Conservation (phyloP, 2,888 invertebrate genomes). For the Megalurothrips usitatus region DNA sequence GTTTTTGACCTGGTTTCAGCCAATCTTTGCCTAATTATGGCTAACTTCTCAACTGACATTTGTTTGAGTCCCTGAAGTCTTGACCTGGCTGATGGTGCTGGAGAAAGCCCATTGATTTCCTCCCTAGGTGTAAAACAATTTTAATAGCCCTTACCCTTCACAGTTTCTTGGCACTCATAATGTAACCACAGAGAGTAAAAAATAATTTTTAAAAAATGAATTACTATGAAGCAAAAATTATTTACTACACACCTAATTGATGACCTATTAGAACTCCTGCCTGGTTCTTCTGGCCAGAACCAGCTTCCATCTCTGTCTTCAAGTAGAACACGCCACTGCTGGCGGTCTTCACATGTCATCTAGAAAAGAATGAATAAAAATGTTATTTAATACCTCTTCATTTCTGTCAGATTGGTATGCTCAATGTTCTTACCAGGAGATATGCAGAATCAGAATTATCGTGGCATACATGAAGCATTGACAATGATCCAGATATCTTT, state of each 20-base stretch:
- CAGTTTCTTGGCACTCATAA: slow-evolving; percentile 30
- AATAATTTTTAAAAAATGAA: slow-evolving; percentile 37
- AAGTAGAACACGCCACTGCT: slow-evolving; percentile 76
- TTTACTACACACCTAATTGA: slow-evolving; percentile 31
- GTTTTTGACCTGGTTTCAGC: slow-evolving; percentile 50
- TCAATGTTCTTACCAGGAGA: slow-evolving; percentile 37
- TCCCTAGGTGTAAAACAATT: slow-evolving; percentile 37
- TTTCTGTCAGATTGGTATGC: slow-evolving; percentile 33
- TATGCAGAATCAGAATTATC: slow-evolving; percentile 60
- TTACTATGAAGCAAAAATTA: slow-evolving; percentile 15
- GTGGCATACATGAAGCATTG: slow-evolving; percentile 59
- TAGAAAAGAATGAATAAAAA: slow-evolving; percentile 45
- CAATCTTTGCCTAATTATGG: slow-evolving; percentile 59
- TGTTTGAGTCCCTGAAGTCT: slow-evolving; percentile 61
- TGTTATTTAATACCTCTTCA: slow-evolving; percentile 29
- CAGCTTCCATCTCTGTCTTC: slow-evolving; percentile 73
- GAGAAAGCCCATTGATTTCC: slow-evolving; percentile 39
- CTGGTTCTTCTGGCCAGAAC: slow-evolving; percentile 55
- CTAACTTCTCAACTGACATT: slow-evolving; percentile 63
- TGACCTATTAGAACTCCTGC: slow-evolving; percentile 35
- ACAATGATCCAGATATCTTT: neutral
- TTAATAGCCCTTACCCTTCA: slow-evolving; percentile 43
- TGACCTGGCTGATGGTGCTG: slow-evolving; percentile 47
- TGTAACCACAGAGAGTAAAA: neutral
- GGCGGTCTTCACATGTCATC: slow-evolving; percentile 67